These are phyloP conservation scores for Acleris holmiana DNA, from an alignment of 2,888 invertebrate genomes.

Conservation along the genomic window DNA sequence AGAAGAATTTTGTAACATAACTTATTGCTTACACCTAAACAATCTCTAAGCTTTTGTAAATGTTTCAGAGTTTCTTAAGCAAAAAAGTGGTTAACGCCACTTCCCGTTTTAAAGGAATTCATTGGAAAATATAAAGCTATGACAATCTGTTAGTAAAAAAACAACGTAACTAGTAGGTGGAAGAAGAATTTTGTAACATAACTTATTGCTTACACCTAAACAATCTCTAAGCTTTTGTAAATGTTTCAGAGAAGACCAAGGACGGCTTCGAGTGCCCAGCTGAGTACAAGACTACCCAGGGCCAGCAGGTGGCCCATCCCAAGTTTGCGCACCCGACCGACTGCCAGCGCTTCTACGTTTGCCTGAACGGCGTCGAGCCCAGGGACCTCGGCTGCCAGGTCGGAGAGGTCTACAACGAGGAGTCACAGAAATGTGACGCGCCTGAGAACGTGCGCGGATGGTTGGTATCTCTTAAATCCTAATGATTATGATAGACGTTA, in stretches of 20 bases:
- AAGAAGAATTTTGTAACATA: no score
- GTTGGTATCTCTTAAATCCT: conserved; percentile 74
- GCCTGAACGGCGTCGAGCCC: conserved; percentile 93
- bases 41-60: no score
- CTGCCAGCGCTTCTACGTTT: conserved; percentile 96
- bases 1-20: no score
- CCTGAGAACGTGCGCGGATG: conserved; percentile 96
- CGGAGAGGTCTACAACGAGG: conserved; percentile 96
- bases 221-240: not conserved
- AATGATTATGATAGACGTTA: no score
- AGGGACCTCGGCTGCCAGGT: conserved; percentile 93
- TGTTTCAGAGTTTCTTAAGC: no score
- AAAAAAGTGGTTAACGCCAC: no score
- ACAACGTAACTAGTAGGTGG: no score
- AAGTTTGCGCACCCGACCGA: conserved; percentile 94
- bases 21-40: no score
- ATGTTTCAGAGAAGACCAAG: conserved; percentile 87
- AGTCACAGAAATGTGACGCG: conserved; percentile 92
- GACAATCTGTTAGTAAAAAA: no score
- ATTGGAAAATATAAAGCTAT: no score
- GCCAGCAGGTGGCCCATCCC: conserved; percentile 91
- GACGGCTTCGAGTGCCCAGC: conserved; percentile 95
- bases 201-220: no score
- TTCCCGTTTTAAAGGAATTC: no score
- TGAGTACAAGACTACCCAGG: conserved; percentile 86